These are phyloP conservation scores for Pandemis cinnamomeana DNA, from an alignment of 2,888 invertebrate species.

Conservation along the genomic window DNA sequence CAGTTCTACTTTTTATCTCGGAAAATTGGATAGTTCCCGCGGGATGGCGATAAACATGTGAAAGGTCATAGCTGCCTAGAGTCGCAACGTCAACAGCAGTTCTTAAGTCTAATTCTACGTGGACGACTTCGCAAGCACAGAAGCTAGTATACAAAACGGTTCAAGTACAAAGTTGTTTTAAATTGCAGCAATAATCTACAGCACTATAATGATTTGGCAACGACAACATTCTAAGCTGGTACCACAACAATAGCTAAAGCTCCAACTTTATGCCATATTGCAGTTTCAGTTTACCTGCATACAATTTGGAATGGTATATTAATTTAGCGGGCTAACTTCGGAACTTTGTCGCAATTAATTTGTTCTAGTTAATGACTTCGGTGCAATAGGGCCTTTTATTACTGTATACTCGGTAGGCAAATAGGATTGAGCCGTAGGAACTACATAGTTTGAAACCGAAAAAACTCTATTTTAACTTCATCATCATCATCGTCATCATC, in stretches of 20 bases:
- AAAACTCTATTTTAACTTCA: too few species aligned
- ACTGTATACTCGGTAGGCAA: neutral
- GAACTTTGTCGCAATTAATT: conserved; percentile 22
- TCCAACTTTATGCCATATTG: conserved; percentile 10
- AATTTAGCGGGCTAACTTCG: conserved; percentile 9
- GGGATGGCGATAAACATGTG: too few species aligned
- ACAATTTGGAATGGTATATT: conserved; percentile 17
- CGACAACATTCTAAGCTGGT: conserved; percentile 9
- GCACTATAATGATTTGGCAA: conserved; percentile 4
- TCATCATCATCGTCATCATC: too few species aligned
- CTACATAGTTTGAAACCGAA: too few species aligned
- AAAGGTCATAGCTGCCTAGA: too few species aligned
- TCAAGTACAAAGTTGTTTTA: neutral
- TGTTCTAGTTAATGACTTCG: conserved; percentile 12
- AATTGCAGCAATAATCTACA: neutral
- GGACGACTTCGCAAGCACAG: too few species aligned
- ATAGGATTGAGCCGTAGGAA: neutral
- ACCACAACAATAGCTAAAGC: conserved; percentile 10
- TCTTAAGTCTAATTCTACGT: too few species aligned
- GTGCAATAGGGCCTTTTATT: neutral
- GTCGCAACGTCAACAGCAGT: too few species aligned
- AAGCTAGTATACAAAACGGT: neutral
- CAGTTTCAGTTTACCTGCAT: conserved; percentile 27
- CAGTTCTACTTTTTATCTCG: too few species aligned
- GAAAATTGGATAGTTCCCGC: too few species aligned